phyloP scores from a whole-genome alignment of 2,113 vertebrate species.

The Phylloscopus trochilus region DNA sequence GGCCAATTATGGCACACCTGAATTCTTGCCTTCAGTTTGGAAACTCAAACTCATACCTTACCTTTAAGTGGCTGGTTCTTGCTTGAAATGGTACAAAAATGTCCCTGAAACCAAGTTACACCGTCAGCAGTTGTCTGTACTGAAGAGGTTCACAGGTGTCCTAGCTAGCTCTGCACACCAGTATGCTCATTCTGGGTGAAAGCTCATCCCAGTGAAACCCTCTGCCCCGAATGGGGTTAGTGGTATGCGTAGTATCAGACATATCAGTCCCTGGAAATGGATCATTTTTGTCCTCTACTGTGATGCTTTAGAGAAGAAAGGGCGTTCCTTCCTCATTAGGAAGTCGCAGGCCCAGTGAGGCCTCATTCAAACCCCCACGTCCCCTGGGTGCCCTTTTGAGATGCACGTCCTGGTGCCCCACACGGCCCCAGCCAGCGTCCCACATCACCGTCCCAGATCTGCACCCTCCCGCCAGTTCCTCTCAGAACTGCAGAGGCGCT shows the following conservation, averaged over 20 bases:
- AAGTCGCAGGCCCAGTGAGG: not conserved
- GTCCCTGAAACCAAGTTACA: not conserved
- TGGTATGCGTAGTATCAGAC: not conserved
- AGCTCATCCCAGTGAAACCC: not conserved
- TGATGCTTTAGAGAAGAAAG: not conserved
- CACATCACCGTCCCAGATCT: constrained; percentile 1
- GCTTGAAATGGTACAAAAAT: not conserved
- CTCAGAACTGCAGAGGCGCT: not conserved
- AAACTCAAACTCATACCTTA: not conserved
- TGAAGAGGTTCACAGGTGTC: not conserved
- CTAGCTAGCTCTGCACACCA: not conserved
- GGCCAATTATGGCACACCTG: not conserved
- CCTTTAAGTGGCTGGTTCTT: not conserved
- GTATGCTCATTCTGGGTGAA: not conserved
- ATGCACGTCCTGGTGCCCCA: not conserved
- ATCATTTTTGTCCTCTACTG: not conserved
- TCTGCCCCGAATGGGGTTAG: not conserved
- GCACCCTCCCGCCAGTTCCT: not conserved
- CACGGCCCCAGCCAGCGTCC: not conserved
- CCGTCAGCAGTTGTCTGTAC: not conserved
- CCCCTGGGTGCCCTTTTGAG: not conserved
- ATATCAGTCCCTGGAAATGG: not conserved
- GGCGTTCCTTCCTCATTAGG: not conserved
- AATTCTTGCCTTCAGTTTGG: not conserved
- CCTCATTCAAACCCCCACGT: not conserved